Base-by-base conservation (phyloP, 2,113 vertebrate genomes). In the Hucho hucho region DNA sequence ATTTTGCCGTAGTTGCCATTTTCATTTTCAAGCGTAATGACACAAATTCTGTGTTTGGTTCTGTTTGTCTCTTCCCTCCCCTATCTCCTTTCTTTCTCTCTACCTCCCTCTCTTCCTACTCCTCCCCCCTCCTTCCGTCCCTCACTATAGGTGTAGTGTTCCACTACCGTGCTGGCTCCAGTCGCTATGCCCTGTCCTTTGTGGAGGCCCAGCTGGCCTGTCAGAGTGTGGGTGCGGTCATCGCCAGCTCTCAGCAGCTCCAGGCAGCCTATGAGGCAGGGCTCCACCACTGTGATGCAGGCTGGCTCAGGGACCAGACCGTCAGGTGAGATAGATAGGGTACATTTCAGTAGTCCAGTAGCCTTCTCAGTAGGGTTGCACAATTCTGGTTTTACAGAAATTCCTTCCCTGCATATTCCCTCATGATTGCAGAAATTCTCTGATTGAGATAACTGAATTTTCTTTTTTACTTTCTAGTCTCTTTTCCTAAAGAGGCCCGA, bases 201-300 rank as follows among this genome's bases (percentile, higher is more conserved):
- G 67, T 89, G 72, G 92, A 97, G 84, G 97, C 96, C 4, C 93
- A 93, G 77, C 77, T 81, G 81, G 94, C 94, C 53, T 99, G 97
- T 66, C 82, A 92, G 75, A 81, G 71, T 25, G 91, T 96, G 0
- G 91, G 92, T 0, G 96, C 96, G 0, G 82, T 92, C 72, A 96
- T 98, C 0, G 96, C 97, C 81, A 95, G 94, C 0, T 90, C 94
- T 0, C 84, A 92, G 76, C 97, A 98, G 89, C 94, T 98, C 11
- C 96, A 96, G 81, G 94, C 94, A 0, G 97, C 97, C 69, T 98
- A 95, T 0, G 92, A 97, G 84, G 93, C 90, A 14, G 97, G 97
- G 49, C 94, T 96, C 0, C 95, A 98, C 86, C 96, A 98, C 69
- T 99, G 97, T 32, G 97, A 97, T 0, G 96, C 97, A 0, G 97